phyloP scores from a whole-genome alignment of 1,140 invertebrate genomes.

The Amyelois transitella region DNA sequence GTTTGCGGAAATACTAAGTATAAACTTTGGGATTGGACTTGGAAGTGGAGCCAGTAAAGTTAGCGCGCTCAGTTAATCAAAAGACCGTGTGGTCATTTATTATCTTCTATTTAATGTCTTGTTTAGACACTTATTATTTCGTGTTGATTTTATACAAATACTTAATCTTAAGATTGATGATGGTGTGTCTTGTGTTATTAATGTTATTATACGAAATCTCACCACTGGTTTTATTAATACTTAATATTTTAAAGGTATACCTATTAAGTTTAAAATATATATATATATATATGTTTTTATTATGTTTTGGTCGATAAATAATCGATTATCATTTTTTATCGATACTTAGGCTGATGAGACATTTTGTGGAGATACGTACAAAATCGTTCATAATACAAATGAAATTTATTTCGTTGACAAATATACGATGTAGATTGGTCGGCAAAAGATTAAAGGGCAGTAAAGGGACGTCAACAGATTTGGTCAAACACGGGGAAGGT shows the following conservation, averaged over 20 bases:
- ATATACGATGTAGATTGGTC: slow-evolving; percentile 28
- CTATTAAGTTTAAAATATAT: not conserved
- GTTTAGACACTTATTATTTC: slow-evolving; percentile 12
- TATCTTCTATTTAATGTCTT: slow-evolving; percentile 9
- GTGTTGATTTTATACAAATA: slow-evolving; percentile 13
- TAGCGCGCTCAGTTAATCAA: not conserved
- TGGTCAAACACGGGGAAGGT: slow-evolving; percentile 57
- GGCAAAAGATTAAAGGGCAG: slow-evolving; percentile 57
- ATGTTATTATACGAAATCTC: not conserved
- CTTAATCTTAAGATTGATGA: not conserved
- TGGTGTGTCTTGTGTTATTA: not conserved
- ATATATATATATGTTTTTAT: not conserved
- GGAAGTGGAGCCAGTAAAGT: not conserved
- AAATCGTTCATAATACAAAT: slow-evolving; percentile 34
- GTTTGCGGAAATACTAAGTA: slow-evolving; percentile 28
- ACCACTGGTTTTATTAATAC: not conserved
- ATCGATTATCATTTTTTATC: not conserved
- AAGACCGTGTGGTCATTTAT: not conserved
- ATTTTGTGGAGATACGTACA: slow-evolving; percentile 5
- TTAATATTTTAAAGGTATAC: not conserved
- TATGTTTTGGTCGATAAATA: not conserved
- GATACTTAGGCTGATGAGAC: not conserved
- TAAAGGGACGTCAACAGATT: slow-evolving; percentile 51
- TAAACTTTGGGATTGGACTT: too few species aligned
- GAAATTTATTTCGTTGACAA: slow-evolving; percentile 33